Percentiles rank a stretch among this genome's conserved stretches.
phyloP scores from a whole-genome alignment of 1,140 invertebrate species.

The Eriocheir sinensis region DNA sequence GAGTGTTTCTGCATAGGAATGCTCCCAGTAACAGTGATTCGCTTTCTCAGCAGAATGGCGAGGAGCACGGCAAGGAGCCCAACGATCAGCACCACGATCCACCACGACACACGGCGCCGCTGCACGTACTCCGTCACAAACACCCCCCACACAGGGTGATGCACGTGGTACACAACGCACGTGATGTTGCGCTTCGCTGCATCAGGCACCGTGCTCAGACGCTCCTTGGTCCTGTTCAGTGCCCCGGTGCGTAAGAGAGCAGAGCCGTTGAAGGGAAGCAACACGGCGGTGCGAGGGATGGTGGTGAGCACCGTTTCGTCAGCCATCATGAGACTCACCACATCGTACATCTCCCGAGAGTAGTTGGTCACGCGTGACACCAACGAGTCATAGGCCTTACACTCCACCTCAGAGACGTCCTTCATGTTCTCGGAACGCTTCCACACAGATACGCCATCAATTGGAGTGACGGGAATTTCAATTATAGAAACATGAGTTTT shows the following conservation, averaged over 20 bases:
- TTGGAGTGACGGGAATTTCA: not conserved
- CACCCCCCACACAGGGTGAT: not conserved
- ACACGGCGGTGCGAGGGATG: not conserved
- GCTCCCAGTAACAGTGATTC: too few species aligned
- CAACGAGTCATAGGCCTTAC: not conserved
- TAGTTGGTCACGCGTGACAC: not conserved
- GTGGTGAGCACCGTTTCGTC: not conserved
- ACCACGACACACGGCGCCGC: too few species aligned
- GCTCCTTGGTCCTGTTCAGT: not conserved
- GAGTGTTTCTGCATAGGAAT: too few species aligned
- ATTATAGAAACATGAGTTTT: not conserved
- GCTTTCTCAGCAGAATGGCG: too few species aligned
- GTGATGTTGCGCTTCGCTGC: not conserved
- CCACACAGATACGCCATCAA: not conserved
- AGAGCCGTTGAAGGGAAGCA: not conserved
- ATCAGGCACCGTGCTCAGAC: not conserved
- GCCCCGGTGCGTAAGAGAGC: not conserved
- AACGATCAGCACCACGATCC: too few species aligned
- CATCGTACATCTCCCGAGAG: not conserved
- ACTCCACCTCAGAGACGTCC: not conserved
- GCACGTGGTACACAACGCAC: constrained; percentile 35
- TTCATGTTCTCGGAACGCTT: not conserved
- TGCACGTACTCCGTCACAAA: not conserved
- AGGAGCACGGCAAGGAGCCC: too few species aligned
- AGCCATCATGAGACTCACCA: constrained; percentile 24